phyloP scores from a whole-genome alignment of 2,113 vertebrate genomes.

The Pseudorasbora parva region DNA sequence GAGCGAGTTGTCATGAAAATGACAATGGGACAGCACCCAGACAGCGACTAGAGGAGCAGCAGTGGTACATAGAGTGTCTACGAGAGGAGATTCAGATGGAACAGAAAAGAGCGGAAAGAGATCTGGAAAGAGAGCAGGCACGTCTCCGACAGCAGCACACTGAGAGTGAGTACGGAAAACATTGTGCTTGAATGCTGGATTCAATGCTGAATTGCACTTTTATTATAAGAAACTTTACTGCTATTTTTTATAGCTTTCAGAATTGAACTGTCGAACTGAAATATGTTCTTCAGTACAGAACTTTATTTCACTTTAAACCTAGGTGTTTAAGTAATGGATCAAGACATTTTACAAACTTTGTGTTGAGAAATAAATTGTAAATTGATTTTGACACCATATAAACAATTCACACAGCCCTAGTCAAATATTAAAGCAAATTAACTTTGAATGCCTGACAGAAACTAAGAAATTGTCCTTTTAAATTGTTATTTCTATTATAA shows the following conservation, averaged over 20 bases:
- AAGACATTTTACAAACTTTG: background rate
- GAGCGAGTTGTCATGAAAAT: constrained; percentile 55
- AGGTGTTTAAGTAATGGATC: background rate
- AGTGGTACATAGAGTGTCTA: constrained; percentile 79
- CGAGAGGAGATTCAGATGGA: constrained; percentile 82
- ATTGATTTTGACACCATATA: too few relatives aligned
- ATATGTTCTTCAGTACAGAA: background rate
- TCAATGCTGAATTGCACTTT: background rate
- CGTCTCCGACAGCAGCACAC: constrained; percentile 76
- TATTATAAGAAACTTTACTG: too few relatives aligned
- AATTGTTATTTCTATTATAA: background rate
- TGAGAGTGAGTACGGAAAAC: constrained; percentile 77
- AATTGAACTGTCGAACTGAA: background rate
- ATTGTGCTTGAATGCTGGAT: background rate
- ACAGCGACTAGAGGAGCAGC: constrained; percentile 75
- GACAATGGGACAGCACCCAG: constrained; percentile 68
- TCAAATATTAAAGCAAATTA: background rate
- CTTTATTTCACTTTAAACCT: background rate
- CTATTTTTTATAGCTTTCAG: background rate
- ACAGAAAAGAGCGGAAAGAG: constrained; percentile 80
- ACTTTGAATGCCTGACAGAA: background rate
- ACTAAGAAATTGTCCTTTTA: background rate
- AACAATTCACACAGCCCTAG: background rate
- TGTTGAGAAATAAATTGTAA: background rate
- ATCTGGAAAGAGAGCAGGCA: constrained; percentile 83